Conservation (phyloP, 2,888 invertebrate species). For the Petrophora chlorosata region DNA sequence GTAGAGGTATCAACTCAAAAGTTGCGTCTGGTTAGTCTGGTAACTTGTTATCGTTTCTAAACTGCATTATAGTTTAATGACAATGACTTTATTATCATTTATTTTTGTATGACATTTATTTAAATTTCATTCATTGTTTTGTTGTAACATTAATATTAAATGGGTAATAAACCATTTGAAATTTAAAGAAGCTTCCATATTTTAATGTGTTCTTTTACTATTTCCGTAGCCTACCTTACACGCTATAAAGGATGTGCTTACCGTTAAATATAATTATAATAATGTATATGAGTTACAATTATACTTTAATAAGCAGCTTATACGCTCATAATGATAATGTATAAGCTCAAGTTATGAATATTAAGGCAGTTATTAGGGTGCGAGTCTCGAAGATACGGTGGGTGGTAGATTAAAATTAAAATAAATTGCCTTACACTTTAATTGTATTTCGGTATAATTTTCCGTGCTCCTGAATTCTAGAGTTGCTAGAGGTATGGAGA, state of each 20-base stretch:
- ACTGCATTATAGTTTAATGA: too few species aligned
- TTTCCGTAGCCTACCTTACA: conserved; percentile 19
- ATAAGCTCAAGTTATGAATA: conserved; percentile 60
- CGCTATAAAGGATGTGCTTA: conserved; percentile 22
- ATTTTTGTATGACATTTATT: too few species aligned
- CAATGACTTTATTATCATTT: too few species aligned
- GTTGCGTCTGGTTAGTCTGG: too few species aligned
- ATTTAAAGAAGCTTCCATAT: conserved; percentile 4
- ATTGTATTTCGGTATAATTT: conserved; percentile 82
- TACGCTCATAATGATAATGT: conserved; percentile 51
- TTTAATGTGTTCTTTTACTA: neutral
- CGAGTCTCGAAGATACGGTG: conserved; percentile 48
- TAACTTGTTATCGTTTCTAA: too few species aligned
- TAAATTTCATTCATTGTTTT: too few species aligned
- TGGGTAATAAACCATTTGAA: too few species aligned
- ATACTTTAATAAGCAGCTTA: conserved; percentile 54
- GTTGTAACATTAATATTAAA: too few species aligned
- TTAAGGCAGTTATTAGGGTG: conserved; percentile 59
- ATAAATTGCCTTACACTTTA: conserved; percentile 81
- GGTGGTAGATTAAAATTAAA: conserved; percentile 77
- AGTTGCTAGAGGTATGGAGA: conserved; percentile 66
- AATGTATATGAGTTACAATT: conserved; percentile 39
- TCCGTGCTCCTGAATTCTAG: conserved; percentile 79
- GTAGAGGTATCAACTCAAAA: too few species aligned
- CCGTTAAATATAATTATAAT: conserved; percentile 16